Evolutionary conservation across 2,797 vertebrate species (phyloP).

Genomic region (Zalophus californianus): DNA sequence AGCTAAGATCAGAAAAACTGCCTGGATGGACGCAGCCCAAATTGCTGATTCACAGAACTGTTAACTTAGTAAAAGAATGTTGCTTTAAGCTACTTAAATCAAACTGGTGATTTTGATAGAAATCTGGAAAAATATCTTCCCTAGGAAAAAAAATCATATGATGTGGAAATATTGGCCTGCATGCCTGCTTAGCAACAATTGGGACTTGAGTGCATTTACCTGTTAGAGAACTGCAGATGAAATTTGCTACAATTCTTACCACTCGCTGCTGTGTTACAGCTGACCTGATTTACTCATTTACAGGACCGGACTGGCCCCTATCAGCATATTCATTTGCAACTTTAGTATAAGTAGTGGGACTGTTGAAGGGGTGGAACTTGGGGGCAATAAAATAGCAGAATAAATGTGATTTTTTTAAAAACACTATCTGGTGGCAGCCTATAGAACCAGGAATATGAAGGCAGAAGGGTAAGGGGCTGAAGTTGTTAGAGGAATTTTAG

Average conservation of each 20-base stretch:
- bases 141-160: background rate
- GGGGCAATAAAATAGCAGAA: background rate
- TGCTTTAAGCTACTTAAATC: background rate
- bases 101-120: background rate
- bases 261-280: background rate
- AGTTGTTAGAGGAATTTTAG: background rate
- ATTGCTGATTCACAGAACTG: background rate
- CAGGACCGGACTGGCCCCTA: background rate
- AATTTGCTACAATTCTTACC: background rate
- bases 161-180: background rate
- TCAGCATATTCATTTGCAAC: background rate
- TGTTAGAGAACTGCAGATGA: background rate
- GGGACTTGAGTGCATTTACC: background rate
- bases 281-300: background rate
- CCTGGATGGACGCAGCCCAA: background rate
- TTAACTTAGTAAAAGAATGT: background rate
- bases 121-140: background rate
- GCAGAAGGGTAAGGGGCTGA: background rate
- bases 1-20: background rate
- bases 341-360: background rate
- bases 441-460: background rate
- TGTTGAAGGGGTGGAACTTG: accelerated
- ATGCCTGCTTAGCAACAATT: background rate
- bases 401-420: background rate
- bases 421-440: background rate